Conservation (phyloP, 2,797 vertebrate species). For the Eulemur coronatus region DNA sequence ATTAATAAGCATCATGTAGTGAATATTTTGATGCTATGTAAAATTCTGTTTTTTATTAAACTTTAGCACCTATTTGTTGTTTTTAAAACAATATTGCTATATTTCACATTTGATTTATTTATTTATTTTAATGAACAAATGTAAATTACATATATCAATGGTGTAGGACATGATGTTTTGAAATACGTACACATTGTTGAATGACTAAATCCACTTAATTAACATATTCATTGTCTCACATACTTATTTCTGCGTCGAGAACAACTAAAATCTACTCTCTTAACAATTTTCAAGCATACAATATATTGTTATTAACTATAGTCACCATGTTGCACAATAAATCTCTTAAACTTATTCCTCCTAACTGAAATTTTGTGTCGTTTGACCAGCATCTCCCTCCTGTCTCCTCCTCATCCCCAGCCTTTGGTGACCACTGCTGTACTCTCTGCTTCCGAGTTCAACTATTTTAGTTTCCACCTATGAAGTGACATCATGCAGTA, state of each 20-base stretch:
- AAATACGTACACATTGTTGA: not conserved
- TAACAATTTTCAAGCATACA: not conserved
- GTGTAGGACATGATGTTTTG: not conserved
- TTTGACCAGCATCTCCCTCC: too few species aligned
- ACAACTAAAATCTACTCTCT: not conserved
- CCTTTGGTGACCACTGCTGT: not conserved
- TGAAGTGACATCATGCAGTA: not conserved
- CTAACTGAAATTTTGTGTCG: not conserved
- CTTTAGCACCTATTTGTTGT: not conserved
- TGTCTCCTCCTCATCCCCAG: not conserved
- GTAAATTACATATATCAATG: not conserved
- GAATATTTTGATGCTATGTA: not conserved
- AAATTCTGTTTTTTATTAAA: not conserved
- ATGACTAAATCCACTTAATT: not conserved
- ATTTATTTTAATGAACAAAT: not conserved
- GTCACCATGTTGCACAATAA: not conserved
- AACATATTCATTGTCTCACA: not conserved
- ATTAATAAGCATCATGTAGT: not conserved
- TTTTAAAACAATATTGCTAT: not conserved
- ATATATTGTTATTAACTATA: not conserved
- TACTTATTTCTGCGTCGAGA: not conserved
- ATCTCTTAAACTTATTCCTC: not conserved
- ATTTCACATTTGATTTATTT: not conserved
- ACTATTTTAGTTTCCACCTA: not conserved
- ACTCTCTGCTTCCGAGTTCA: not conserved